phyloP scores from a whole-genome alignment of 2,888 invertebrate species.

The Helicoverpa assulta region DNA sequence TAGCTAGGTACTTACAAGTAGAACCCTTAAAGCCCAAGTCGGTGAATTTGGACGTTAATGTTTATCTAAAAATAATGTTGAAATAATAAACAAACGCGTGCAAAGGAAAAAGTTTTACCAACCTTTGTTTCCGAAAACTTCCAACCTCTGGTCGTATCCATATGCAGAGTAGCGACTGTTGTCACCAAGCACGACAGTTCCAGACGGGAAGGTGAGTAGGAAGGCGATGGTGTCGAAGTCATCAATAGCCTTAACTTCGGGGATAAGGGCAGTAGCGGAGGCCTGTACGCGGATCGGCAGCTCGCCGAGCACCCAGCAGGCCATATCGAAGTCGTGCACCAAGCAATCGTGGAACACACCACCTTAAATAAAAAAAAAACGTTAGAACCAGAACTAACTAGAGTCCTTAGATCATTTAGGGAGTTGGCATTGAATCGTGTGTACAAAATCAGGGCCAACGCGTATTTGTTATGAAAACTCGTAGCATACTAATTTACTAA shows the following conservation, averaged over 20 bases:
- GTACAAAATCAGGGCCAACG: too few species aligned
- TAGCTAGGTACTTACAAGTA: too few species aligned
- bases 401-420: too few species aligned
- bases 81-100: too few species aligned
- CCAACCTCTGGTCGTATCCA: slow-evolving; percentile 93
- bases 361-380: slow-evolving; percentile 76
- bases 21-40: too few species aligned
- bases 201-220: slow-evolving; percentile 91
- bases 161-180: slow-evolving; percentile 91
- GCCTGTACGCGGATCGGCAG: slow-evolving; percentile 90
- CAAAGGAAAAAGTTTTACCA: slow-evolving; percentile 33
- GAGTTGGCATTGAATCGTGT: too few species aligned
- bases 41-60: too few species aligned
- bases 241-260: slow-evolving; percentile 90
- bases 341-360: slow-evolving; percentile 93
- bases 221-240: slow-evolving; percentile 92
- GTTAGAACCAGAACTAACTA: neutral
- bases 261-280: slow-evolving; percentile 88
- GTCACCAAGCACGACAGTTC: slow-evolving; percentile 91
- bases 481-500: too few species aligned
- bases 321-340: slow-evolving; percentile 92
- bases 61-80: too few species aligned
- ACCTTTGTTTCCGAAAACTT: slow-evolving; percentile 91
- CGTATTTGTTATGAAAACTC: too few species aligned
- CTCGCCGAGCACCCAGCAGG: slow-evolving; percentile 92